Percentiles rank a stretch among this genome's conserved stretches.
phyloP scores from a whole-genome alignment of 2,113 vertebrate genomes.

The Siniperca knerii region DNA sequence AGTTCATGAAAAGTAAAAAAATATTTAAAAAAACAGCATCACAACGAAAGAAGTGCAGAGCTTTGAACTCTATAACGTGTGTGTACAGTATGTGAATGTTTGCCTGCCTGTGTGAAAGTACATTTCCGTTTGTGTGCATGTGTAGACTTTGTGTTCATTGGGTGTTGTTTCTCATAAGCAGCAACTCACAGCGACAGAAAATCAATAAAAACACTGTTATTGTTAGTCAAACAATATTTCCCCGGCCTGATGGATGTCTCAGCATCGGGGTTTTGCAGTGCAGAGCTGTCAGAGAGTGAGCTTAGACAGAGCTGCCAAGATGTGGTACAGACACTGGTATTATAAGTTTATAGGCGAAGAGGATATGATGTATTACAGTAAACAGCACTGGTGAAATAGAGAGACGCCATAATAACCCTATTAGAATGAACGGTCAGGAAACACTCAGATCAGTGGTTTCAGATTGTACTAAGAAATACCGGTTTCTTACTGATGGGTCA shows the following conservation, averaged over 20 bases:
- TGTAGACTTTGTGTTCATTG: not conserved
- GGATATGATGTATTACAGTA: not conserved
- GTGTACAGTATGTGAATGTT: not conserved
- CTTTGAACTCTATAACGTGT: not conserved
- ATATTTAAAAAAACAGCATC: not conserved
- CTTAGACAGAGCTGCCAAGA: slow-evolving; percentile 22
- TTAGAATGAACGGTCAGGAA: not conserved
- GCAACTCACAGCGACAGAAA: slow-evolving; percentile 53
- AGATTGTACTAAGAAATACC: not conserved
- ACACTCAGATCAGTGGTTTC: not conserved
- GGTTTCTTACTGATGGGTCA: not conserved
- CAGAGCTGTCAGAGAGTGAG: slow-evolving; percentile 36
- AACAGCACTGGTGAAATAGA: not conserved
- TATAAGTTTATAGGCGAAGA: slow-evolving; percentile 21
- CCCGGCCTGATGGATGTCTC: slow-evolving; percentile 36
- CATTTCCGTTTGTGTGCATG: not conserved
- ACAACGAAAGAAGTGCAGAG: not conserved
- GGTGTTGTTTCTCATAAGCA: slow-evolving; percentile 48
- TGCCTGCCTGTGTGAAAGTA: not conserved
- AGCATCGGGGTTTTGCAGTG: not conserved
- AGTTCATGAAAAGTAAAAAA: not conserved
- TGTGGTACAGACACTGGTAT: not conserved
- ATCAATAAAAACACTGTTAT: slow-evolving; percentile 69
- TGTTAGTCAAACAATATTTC: slow-evolving; percentile 60
- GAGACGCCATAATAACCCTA: not conserved